phyloP scores from a whole-genome alignment of 2,113 vertebrate species.

The Eurystomus gularis region DNA sequence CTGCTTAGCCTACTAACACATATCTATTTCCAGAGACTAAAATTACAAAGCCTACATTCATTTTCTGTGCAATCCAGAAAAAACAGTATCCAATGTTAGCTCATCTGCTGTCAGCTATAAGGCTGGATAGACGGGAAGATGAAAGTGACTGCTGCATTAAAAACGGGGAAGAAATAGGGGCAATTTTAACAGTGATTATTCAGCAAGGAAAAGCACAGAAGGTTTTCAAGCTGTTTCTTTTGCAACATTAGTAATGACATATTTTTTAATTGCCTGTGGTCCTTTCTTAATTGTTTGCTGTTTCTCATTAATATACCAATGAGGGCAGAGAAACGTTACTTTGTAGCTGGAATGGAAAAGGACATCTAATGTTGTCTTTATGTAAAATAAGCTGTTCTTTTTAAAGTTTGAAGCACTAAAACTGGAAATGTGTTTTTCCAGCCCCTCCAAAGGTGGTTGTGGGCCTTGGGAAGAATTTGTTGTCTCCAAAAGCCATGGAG shows the following conservation, averaged over 20 bases:
- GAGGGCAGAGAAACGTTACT: not conserved
- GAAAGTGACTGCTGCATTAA: not conserved
- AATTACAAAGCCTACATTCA: not conserved
- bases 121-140: not conserved
- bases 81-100: not conserved
- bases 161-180: not conserved
- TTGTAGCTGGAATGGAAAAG: not conserved
- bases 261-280: not conserved
- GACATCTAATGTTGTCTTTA: not conserved
- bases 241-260: not conserved
- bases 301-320: not conserved
- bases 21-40: slow-evolving; percentile 21
- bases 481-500: not conserved
- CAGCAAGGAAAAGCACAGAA: not conserved
- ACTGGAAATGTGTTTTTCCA: not conserved
- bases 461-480: not conserved
- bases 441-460: not conserved
- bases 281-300: not conserved
- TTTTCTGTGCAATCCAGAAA: not conserved
- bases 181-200: not conserved
- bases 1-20: slow-evolving; percentile 47
- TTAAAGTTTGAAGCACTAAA: not conserved
- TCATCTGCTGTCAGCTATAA: not conserved
- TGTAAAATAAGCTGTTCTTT: not conserved
- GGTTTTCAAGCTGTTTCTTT: slow-evolving; percentile 23